Conservation (phyloP, 1,140 invertebrate species). For the Pseudachorutes palmiensis region DNA sequence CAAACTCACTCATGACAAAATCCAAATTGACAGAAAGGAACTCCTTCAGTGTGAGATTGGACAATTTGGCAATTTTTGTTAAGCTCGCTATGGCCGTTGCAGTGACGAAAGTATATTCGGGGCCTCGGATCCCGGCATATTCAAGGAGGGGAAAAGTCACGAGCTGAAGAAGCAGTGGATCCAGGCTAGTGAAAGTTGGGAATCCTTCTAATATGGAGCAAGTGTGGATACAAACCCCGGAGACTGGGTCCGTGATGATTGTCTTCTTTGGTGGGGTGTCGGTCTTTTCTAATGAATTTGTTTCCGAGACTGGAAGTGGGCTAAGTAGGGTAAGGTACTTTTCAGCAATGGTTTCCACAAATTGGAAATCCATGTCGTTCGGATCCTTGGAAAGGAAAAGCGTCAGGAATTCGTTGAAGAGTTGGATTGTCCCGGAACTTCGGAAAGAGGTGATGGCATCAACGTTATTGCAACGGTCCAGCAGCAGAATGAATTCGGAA, state of each 20-base stretch:
- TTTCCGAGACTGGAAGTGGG: not conserved
- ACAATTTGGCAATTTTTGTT: not conserved
- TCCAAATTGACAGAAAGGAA: conserved; percentile 23
- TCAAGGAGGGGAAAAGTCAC: conserved; percentile 30
- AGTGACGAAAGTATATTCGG: not conserved
- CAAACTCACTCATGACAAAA: conserved; percentile 29
- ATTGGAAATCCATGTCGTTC: not conserved
- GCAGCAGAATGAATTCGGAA: not conserved
- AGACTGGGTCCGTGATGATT: not conserved
- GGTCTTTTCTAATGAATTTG: not conserved
- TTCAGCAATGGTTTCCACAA: not conserved
- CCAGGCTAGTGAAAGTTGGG: conserved; percentile 11
- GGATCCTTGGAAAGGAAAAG: not conserved
- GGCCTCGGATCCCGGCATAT: conserved; percentile 23
- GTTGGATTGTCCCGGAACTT: not conserved
- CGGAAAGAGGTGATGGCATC: not conserved
- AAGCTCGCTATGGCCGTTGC: not conserved
- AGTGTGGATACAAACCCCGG: not conserved
- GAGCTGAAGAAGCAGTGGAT: conserved; percentile 21
- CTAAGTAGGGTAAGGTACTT: not conserved
- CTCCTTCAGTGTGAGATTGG: not conserved
- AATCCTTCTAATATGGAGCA: conserved; percentile 26
- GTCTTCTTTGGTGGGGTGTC: not conserved
- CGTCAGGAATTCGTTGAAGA: not conserved
- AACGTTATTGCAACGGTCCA: not conserved